A percentile compares a stretch with the other conserved stretches of the same genome.
These are phyloP conservation scores for Coregonus clupeaformis DNA, from an alignment of 2,113 vertebrate species.

Conservation along the genomic window DNA sequence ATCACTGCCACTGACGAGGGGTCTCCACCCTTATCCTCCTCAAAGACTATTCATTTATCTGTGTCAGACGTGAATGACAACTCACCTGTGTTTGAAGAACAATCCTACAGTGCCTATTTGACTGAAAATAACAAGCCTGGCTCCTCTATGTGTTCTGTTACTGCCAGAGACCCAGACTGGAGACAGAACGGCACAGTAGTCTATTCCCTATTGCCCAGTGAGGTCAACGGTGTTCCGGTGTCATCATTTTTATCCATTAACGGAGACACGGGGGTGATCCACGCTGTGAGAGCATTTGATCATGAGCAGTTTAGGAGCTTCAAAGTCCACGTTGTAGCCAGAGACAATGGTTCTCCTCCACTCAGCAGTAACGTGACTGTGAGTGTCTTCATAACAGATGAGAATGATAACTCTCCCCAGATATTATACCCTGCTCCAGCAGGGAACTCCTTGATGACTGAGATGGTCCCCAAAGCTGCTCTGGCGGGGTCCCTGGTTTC, in stretches of 20 bases:
- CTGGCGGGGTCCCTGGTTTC: slow-evolving; percentile 73
- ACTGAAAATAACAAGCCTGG: slow-evolving; percentile 43
- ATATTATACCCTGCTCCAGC: slow-evolving; percentile 48
- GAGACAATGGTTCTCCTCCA: slow-evolving; percentile 49
- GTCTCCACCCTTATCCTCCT: slow-evolving; percentile 27
- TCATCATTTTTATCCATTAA: slow-evolving; percentile 40
- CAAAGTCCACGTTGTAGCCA: slow-evolving; percentile 41
- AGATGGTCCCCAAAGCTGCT: slow-evolving; percentile 58
- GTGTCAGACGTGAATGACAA: slow-evolving; percentile 42
- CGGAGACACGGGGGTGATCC: slow-evolving; percentile 43
- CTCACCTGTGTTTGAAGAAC: slow-evolving; percentile 30
- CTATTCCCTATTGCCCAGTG: slow-evolving; percentile 44
- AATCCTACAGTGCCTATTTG: slow-evolving; percentile 37
- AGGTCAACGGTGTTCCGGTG: slow-evolving; percentile 28
- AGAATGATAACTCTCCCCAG: slow-evolving; percentile 53
- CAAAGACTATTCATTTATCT: slow-evolving; percentile 9
- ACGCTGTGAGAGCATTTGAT: slow-evolving; percentile 46
- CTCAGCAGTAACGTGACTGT: slow-evolving; percentile 49
- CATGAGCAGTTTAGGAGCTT: slow-evolving; percentile 49
- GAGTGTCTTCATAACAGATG: slow-evolving; percentile 50
- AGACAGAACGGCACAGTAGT: slow-evolving; percentile 47
- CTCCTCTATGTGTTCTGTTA: slow-evolving; percentile 38
- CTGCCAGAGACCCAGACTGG: slow-evolving; percentile 49
- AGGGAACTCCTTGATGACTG: slow-evolving; percentile 41
- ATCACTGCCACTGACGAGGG: slow-evolving; percentile 37